phyloP scores from a whole-genome alignment of 1,140 invertebrate genomes.

The Telenomus remus region DNA sequence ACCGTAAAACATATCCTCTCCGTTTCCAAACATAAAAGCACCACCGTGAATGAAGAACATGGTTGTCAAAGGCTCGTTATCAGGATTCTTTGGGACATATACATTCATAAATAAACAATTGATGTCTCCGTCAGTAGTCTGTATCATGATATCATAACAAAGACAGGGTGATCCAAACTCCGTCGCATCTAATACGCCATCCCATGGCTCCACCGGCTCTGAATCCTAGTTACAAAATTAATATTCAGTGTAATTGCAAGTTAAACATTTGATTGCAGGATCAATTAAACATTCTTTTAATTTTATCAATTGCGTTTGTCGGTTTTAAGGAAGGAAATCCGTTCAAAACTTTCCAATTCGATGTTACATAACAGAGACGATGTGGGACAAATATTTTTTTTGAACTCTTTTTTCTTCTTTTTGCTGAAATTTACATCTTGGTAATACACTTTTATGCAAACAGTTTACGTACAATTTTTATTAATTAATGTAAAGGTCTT shows the following conservation, averaged over 20 bases:
- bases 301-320: neutral
- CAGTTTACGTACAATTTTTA: no score
- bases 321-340: neutral
- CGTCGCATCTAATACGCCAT: conserved; percentile 10
- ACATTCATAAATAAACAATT: conserved; percentile 27
- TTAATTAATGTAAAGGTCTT: no score
- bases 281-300: neutral
- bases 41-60: conserved; percentile 26
- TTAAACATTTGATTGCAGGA: neutral
- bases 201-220: conserved; percentile 19
- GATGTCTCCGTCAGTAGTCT: conserved; percentile 5
- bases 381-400: no score
- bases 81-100: conserved; percentile 15
- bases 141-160: conserved; percentile 7
- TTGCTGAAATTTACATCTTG: no score
- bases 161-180: conserved; percentile 16
- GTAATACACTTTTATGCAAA: no score
- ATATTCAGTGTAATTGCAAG: neutral
- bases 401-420: no score
- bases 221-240: conserved; percentile 17
- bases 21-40: conserved; percentile 20
- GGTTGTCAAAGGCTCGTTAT: neutral
- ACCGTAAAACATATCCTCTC: conserved; percentile 23
- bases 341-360: no score
- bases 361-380: no score